These are phyloP conservation scores for Apotomis betuletana DNA, from an alignment of 2,888 invertebrate species.

Conservation along the genomic window DNA sequence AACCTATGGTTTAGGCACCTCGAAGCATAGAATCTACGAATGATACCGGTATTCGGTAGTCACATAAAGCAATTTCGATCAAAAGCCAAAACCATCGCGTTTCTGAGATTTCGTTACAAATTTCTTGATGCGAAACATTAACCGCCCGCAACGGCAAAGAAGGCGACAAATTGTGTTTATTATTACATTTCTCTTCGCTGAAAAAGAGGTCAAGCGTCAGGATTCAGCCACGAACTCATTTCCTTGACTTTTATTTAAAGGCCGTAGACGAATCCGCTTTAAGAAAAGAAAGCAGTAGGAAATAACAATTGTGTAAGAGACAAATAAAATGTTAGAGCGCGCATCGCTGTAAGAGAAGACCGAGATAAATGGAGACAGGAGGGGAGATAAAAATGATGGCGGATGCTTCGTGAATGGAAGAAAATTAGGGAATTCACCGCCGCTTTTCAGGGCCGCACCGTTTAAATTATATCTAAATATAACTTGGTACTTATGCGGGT, in stretches of 20 bases:
- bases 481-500: conserved; percentile 52
- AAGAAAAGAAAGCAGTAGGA: conserved; percentile 77
- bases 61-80: conserved; percentile 16
- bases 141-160: conserved; percentile 38
- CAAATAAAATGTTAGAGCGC: conserved; percentile 79
- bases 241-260: conserved; percentile 74
- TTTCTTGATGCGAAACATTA: conserved; percentile 32
- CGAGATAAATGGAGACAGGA: conserved; percentile 79
- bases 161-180: conserved; percentile 58
- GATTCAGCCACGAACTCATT: conserved; percentile 72
- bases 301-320: conserved; percentile 81
- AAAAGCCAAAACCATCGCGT: conserved; percentile 15
- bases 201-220: conserved; percentile 71
- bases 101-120: conserved; percentile 21
- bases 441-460: conserved; percentile 67
- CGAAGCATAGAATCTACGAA: too few species aligned
- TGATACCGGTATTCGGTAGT: not conserved
- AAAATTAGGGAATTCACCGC: conserved; percentile 80
- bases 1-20: too few species aligned
- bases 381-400: conserved; percentile 82
- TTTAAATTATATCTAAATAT: conserved; percentile 71
- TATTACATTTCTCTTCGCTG: conserved; percentile 60
- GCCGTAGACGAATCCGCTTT: conserved; percentile 75
- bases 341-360: conserved; percentile 72
- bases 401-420: conserved; percentile 77